A percentile compares a stretch with the other conserved stretches of the same genome.
phyloP scores from a whole-genome alignment of 2,113 vertebrate species.

The Otolemur garnettii region DNA sequence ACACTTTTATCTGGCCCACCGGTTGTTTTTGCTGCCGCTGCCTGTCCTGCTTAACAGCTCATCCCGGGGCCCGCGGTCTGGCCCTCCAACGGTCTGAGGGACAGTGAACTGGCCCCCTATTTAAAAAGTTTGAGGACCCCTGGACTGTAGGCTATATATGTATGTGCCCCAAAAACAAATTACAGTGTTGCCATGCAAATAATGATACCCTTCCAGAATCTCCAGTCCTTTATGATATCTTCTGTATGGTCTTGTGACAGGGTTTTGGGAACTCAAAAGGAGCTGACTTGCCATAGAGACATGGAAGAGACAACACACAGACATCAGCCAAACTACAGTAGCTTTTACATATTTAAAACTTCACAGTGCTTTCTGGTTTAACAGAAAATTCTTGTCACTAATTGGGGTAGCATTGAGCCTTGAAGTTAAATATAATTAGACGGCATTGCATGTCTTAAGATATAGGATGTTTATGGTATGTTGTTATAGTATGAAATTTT shows the following conservation, averaged over 20 bases:
- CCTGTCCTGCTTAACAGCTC: too few relatives aligned
- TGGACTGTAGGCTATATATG: not conserved
- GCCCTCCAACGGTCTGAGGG: too few relatives aligned
- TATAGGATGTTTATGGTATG: not conserved
- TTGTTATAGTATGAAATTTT: not conserved
- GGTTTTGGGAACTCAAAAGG: not conserved
- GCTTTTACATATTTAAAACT: slow-evolving; percentile 47
- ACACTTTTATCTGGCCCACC: too few relatives aligned
- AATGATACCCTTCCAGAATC: not conserved
- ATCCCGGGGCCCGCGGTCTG: too few relatives aligned
- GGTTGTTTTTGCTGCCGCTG: too few relatives aligned
- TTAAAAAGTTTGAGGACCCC: too few relatives aligned
- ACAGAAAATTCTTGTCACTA: slow-evolving; percentile 1
- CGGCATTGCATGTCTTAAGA: not conserved
- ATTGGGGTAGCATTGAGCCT: slow-evolving; percentile 41
- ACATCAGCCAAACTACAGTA: not conserved
- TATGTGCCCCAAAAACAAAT: not conserved
- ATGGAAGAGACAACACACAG: not conserved
- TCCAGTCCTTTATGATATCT: not conserved
- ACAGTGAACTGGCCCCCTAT: too few relatives aligned
- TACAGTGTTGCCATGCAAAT: not conserved
- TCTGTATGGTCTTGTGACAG: not conserved
- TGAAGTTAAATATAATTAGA: slow-evolving; percentile 47
- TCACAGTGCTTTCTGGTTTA: not conserved
- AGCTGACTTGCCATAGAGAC: not conserved